Evolutionary conservation across 2,888 invertebrate species (phyloP), one percentile per base, ranked within the genome.

Genomic region (Periphyllus acericola): DNA sequence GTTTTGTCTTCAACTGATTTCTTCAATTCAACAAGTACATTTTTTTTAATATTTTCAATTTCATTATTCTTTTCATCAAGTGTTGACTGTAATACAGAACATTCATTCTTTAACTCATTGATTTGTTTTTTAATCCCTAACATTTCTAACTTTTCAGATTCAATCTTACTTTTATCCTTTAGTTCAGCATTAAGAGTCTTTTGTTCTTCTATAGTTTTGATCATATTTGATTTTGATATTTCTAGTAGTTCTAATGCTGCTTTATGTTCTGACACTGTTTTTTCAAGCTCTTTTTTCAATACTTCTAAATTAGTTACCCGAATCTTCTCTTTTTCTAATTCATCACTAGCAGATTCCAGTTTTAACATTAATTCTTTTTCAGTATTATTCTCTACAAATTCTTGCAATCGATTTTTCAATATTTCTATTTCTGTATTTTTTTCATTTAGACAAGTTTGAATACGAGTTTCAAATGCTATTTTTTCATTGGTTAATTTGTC

Each of bases 81-180:
- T n/a, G n/a, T n/a, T n/a, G 40, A 84, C 76, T 32, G 60, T 32
- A 84, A n/a, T 14, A 11, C 5, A 66, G 40, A 66, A 75, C 40
- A 75, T 25, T 84, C 32, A 32, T 40, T 66, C 14, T 75, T 75
- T 66, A 84, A 6, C 36, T 89, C 89, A 72, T 89, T 82, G 79
- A 89, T 83, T 87, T 89, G 85, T 88, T 81, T 84, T 40, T 90
- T 83, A 25, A 89, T 82, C 40, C 89, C 89, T 83, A 87, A 68
- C 34, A 89, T 86, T 84, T 89, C 74, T 29, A 89, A 52, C 4
- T 25, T 25, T 60, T 79, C 79, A 36, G 36, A 79, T 21, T 86
- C 72, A 3, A 3, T 55, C 3, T 74, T 80, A 40, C 25, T 74
- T 36, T 86, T 72, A 40, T 5, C 29, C 0, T 25, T 71, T 46